These are phyloP conservation scores for Enoplosus armatus DNA, from an alignment of 2,797 vertebrate genomes.

Conservation along the genomic window DNA sequence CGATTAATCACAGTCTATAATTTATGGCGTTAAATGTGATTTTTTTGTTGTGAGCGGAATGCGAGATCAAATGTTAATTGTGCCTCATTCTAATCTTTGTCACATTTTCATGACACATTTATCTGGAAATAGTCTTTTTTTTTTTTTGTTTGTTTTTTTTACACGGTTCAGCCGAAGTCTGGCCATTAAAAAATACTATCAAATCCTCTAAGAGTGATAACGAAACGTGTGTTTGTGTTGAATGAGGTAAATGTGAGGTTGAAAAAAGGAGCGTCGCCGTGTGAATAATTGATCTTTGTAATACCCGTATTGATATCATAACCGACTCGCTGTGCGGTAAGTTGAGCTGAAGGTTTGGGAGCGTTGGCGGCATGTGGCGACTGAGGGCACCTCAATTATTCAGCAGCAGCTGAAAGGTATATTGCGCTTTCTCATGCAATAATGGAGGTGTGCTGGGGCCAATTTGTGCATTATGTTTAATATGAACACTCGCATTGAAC, in stretches of 20 bases:
- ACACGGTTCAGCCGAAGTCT: neutral
- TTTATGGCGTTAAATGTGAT: slow-evolving; percentile 15
- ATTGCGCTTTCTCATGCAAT: slow-evolving; percentile 78
- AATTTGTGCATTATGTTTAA: neutral
- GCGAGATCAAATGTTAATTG: neutral
- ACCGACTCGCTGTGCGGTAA: slow-evolving; percentile 81
- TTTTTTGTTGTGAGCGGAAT: neutral
- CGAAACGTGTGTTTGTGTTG: neutral
- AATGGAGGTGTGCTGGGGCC: slow-evolving; percentile 41
- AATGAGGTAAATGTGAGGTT: slow-evolving; percentile 12
- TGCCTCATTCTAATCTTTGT: neutral
- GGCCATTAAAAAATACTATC: neutral
- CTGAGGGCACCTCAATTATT: slow-evolving; percentile 89
- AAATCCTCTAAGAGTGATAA: neutral
- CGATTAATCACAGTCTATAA: slow-evolving; percentile 45
- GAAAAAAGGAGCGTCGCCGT: slow-evolving; percentile 5
- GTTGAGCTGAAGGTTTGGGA: slow-evolving; percentile 82
- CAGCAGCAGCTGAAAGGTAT: slow-evolving; percentile 83
- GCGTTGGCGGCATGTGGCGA: slow-evolving; percentile 86
- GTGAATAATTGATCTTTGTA: slow-evolving; percentile 79
- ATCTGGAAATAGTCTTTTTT: neutral
- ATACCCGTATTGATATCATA: slow-evolving; percentile 86
- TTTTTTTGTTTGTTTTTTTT: no score
- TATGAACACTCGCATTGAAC: neutral
- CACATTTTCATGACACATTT: neutral